Conservation (phyloP, 2,113 vertebrate genomes). For the Poeciliopsis occidentalis region DNA sequence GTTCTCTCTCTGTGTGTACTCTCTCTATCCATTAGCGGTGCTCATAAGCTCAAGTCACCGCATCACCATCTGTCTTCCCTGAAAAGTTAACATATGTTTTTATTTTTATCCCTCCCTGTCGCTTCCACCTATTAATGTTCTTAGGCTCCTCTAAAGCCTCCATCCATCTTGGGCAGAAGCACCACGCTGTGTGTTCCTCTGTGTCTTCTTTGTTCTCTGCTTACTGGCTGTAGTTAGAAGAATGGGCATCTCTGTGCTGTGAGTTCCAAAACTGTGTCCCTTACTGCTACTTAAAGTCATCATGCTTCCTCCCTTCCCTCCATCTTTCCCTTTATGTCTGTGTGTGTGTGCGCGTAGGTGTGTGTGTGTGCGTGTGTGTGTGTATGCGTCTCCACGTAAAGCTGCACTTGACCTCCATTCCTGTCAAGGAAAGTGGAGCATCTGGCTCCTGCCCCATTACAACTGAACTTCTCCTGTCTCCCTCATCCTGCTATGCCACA, state of each 20-base stretch:
- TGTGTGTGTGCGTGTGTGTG: neutral
- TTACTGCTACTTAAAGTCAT: slow-evolving; percentile 75
- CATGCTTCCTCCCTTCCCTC: slow-evolving; percentile 58
- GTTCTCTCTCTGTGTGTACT: slow-evolving; percentile 49
- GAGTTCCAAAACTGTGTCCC: slow-evolving; percentile 48
- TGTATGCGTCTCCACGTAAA: slow-evolving; percentile 65
- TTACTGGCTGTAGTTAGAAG: slow-evolving; percentile 39
- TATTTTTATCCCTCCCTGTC: slow-evolving; percentile 59
- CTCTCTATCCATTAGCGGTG: slow-evolving; percentile 59
- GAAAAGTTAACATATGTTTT: slow-evolving; percentile 60
- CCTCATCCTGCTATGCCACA: slow-evolving; percentile 41
- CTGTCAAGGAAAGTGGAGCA: slow-evolving; percentile 81
- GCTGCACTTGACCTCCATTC: slow-evolving; percentile 83
- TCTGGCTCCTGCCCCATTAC: slow-evolving; percentile 75
- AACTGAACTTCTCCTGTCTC: slow-evolving; percentile 33
- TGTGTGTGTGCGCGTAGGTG: neutral
- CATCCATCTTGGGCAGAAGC: slow-evolving; percentile 52
- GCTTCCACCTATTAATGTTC: slow-evolving; percentile 62
- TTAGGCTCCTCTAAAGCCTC: slow-evolving; percentile 45
- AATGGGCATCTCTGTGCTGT: slow-evolving; percentile 14
- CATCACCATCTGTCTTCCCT: slow-evolving; percentile 58
- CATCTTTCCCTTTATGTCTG: slow-evolving; percentile 54
- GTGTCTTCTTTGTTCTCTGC: slow-evolving; percentile 31
- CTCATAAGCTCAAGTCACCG: slow-evolving; percentile 30
- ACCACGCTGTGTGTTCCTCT: slow-evolving; percentile 29